These are phyloP conservation scores for Carcina quercana DNA, from an alignment of 2,888 invertebrate species.

Conservation along the genomic window DNA sequence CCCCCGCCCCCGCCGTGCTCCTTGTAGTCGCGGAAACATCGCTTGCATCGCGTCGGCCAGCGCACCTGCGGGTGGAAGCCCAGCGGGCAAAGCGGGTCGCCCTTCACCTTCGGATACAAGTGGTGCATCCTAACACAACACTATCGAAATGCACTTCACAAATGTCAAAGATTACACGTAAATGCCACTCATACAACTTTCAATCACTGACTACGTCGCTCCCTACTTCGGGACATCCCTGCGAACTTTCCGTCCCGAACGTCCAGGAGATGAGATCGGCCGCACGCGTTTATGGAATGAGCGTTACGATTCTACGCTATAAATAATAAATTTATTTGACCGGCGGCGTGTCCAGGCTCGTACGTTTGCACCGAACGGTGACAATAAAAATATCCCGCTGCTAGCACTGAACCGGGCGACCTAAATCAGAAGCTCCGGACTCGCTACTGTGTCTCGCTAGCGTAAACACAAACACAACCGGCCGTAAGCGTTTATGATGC, in stretches of 20 bases:
- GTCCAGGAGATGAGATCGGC: conserved; percentile 25
- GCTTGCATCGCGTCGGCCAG: conserved; percentile 94
- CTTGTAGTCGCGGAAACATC: conserved; percentile 95
- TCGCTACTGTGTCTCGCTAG: conserved; percentile 36
- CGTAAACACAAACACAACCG: conserved; percentile 27
- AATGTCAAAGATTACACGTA: conserved; percentile 55
- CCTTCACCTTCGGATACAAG: conserved; percentile 85
- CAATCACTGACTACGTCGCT: conserved; percentile 34
- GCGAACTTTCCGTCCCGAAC: conserved; percentile 17
- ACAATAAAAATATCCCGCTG: conserved; percentile 72
- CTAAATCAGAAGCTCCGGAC: conserved; percentile 55
- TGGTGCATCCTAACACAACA: conserved; percentile 77
- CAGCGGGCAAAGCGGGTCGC: conserved; percentile 91
- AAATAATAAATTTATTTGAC: conserved; percentile 61
- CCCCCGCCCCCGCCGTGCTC: conserved; percentile 88
- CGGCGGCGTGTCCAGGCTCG: conserved; percentile 51
- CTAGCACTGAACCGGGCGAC: conserved; percentile 69
- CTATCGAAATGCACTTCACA: conserved; percentile 56
- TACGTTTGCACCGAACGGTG: conserved; percentile 61
- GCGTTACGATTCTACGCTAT: conserved; percentile 60
- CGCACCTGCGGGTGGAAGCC: conserved; percentile 96
- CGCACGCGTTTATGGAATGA: conserved; percentile 63
- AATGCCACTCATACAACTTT: conserved; percentile 43
- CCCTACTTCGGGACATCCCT: conserved; percentile 22
- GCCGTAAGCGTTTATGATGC: conserved; percentile 19